Evolutionary conservation across 2,797 vertebrate genomes (phyloP), one percentile per base, ranked within the genome.

Genomic region (Epinephelus awoara): DNA sequence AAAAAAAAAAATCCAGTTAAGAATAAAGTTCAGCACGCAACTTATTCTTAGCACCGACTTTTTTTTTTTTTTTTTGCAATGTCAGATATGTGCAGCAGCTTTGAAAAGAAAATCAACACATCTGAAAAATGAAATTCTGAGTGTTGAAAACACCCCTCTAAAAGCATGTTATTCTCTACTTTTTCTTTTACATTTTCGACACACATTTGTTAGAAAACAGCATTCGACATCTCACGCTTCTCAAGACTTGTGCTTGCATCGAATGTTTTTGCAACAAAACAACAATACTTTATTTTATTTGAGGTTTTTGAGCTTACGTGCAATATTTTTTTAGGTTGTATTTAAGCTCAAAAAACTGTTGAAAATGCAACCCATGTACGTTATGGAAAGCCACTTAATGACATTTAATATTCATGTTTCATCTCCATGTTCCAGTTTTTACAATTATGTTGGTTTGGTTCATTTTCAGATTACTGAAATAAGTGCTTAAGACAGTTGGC

Each of bases 341-440:
- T 34, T 27, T 15, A 56, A 51, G 40, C 42, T 44, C 3, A 44
- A 44, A 61, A 2, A 9, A 50, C 42, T 44, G 42, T 44, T 12
- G 42, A 50, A 40, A n/a, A 23, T 51, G 14, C 19, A 40, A 40
- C 2, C 34, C 1, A 14, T 7, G 10, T 2, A 34, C 40, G 21
- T 71, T n/a, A 44, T 19, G 0, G 6, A n/a, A 52, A 7, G 49
- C 46, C 18, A 55, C 57, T n/a, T 27, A n/a, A 27, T 40, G 21
- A 40, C 21, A 73, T 55, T 15, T n/a, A 34, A 47, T 17, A 55
- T 65, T 69, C 29, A 44, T 44, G 38, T 25, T 75, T 61, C 17
- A 52, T 46, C 15, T 56, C 49, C 29, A 18, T 51, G 25, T 14
- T 72, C 23, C 12, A 15, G 8, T 44, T 57, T 29, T 44, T 34